These are phyloP conservation scores for Terebella lapidaria DNA, from an alignment of 2,888 invertebrate genomes.

Conservation along the genomic window DNA sequence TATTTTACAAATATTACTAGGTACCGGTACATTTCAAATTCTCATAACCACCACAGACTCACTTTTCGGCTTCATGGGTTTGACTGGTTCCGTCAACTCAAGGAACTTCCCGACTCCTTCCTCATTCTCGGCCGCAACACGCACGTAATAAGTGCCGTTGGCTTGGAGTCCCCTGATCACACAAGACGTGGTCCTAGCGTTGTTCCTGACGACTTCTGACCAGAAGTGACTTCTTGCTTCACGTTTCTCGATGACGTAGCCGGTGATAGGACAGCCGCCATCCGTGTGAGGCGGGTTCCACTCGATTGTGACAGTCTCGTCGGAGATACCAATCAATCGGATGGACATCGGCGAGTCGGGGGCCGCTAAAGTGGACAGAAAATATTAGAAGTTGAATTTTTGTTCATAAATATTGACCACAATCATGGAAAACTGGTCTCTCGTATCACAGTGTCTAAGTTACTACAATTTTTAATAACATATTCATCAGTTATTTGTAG, in stretches of 20 bases:
- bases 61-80: slow-evolving; percentile 24
- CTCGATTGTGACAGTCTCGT: slow-evolving; percentile 36
- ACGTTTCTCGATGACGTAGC: slow-evolving; percentile 32
- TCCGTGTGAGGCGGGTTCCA: slow-evolving; percentile 47
- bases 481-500: not conserved
- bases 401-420: not conserved
- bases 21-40: too few species aligned
- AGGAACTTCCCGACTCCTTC: slow-evolving; percentile 60
- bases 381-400: not conserved
- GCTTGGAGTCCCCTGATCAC: slow-evolving; percentile 18
- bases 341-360: slow-evolving; percentile 21
- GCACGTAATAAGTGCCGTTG: slow-evolving; percentile 65
- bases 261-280: slow-evolving; percentile 38
- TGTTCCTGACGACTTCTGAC: slow-evolving; percentile 19
- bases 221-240: slow-evolving; percentile 22
- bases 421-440: not conserved
- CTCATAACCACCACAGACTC: too few species aligned
- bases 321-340: slow-evolving; percentile 32
- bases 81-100: slow-evolving; percentile 25
- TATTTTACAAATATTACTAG: too few species aligned
- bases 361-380: slow-evolving; percentile 8
- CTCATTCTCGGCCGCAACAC: slow-evolving; percentile 79
- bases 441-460: too few species aligned
- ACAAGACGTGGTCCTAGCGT: slow-evolving; percentile 11
- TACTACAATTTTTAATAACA: too few species aligned